These are phyloP conservation scores for Oreonectes daqikongensis DNA, from an alignment of 2,797 vertebrate genomes.

Conservation along the genomic window DNA sequence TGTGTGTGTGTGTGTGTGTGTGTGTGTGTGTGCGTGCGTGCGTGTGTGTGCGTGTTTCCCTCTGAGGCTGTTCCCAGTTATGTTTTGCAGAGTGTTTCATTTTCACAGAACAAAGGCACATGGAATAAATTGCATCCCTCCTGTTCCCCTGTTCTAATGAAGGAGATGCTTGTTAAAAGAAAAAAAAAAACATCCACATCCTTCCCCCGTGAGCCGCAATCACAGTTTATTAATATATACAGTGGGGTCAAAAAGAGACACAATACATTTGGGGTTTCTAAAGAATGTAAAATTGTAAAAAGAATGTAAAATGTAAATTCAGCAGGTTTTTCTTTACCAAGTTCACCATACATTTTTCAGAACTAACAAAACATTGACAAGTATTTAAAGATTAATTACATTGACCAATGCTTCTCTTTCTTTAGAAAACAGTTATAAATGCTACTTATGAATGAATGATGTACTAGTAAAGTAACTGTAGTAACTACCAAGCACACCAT, in stretches of 20 bases:
- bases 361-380: background rate
- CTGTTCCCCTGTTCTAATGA: constrained; percentile 50
- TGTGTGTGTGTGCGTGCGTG: too few relatives aligned
- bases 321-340: too few relatives aligned
- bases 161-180: constrained; percentile 46
- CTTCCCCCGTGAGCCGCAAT: constrained; percentile 6
- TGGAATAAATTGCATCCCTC: constrained; percentile 56
- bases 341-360: background rate
- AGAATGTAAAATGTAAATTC: too few relatives aligned
- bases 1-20: constrained; percentile 31
- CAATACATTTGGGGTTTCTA: too few relatives aligned
- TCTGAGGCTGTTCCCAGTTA: constrained; percentile 49
- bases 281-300: too few relatives aligned
- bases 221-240: constrained; percentile 7
- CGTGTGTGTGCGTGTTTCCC: constrained; percentile 36
- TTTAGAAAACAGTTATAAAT: background rate
- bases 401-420: background rate
- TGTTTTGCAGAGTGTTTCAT: constrained; percentile 55
- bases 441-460: background rate
- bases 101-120: constrained; percentile 52
- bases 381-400: background rate
- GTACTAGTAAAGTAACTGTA: background rate
- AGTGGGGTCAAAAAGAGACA: background rate
- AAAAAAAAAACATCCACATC: constrained; percentile 20
- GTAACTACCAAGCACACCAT: background rate